Evolutionary conservation across 2,888 invertebrate species (phyloP), one percentile per base, ranked within the genome.

Genomic region (Conchocele bisecta): DNA sequence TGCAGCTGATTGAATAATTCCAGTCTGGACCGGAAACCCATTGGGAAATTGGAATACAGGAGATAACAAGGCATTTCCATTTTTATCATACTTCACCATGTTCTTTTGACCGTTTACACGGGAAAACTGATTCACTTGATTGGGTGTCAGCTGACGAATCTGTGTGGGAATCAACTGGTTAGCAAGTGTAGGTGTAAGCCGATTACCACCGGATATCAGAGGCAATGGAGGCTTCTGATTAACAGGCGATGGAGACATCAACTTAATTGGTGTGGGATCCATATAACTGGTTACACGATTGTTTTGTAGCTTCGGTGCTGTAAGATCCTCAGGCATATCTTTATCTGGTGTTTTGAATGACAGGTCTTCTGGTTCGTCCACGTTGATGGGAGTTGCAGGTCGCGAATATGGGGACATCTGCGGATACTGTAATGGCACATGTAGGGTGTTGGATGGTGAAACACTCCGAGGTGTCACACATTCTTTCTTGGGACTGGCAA

Each of bases 241-340:
- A n/a, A n/a, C n/a, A n/a, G n/a, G n/a, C n/a, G n/a, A n/a, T n/a
- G n/a, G n/a, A n/a, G n/a, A n/a, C n/a, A n/a, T n/a, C n/a, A n/a
- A n/a, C n/a, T n/a, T n/a, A n/a, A n/a, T n/a, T n/a, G n/a, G n/a
- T 17, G 15, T 41, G 6, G n/a, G 26, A 17, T 33, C 11, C n/a
- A 63, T 7, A n/a, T 59, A 31, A n/a, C 63, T 35, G 29, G 54
- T 63, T 28, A 60, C 56, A 28, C 67, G 56, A 31, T 70, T 59
- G 6, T 64, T 42, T 11, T 42, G 35, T 51, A 33, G 22, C 9
- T 39, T 33, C 28, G 37, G 41, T 15, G 48, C 35, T 1, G 71
- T 61, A 17, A 75, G 56, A 37, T 75, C 75, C 48, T 75, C 48
- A 6, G 75, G 71, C 17, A 57, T 60, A 1, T 75, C 68, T n/a